Evolutionary conservation across 2,113 vertebrate species (phyloP).

Genomic region (Microtus ochrogaster): DNA sequence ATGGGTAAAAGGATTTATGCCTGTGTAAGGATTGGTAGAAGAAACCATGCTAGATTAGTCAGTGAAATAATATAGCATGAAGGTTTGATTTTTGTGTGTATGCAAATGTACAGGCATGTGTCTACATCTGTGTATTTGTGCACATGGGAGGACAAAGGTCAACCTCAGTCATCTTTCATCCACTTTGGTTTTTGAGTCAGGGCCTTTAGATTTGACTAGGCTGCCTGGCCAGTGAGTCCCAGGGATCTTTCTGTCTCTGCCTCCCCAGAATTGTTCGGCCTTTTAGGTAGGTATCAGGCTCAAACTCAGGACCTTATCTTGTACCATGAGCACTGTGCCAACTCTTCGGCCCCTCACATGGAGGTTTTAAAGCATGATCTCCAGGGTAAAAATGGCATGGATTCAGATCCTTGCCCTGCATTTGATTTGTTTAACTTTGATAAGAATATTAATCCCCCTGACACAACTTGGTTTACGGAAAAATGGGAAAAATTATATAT

Average conservation of each 20-base stretch:
- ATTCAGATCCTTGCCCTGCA: neutral
- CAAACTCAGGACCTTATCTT: neutral
- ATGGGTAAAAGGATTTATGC: neutral
- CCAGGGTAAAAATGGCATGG: neutral
- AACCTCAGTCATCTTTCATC: neutral
- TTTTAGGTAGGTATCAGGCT: neutral
- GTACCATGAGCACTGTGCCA: neutral
- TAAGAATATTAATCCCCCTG: neutral
- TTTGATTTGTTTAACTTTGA: neutral
- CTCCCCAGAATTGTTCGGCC: neutral
- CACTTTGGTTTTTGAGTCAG: neutral
- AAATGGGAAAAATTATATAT: neutral
- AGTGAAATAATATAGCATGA: neutral
- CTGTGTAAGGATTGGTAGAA: neutral
- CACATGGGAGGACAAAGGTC: neutral
- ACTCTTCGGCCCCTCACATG: neutral
- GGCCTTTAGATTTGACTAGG: neutral
- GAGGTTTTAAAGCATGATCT: neutral
- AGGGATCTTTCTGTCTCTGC: neutral
- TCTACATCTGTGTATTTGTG: neutral
- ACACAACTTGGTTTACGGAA: neutral
- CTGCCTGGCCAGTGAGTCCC: neutral
- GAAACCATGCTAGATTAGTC: neutral
- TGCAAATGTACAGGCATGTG: neutral
- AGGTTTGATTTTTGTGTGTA: neutral